Base-by-base conservation (phyloP, 2,888 invertebrate genomes). In the Marasmarcha lunaedactyla region DNA sequence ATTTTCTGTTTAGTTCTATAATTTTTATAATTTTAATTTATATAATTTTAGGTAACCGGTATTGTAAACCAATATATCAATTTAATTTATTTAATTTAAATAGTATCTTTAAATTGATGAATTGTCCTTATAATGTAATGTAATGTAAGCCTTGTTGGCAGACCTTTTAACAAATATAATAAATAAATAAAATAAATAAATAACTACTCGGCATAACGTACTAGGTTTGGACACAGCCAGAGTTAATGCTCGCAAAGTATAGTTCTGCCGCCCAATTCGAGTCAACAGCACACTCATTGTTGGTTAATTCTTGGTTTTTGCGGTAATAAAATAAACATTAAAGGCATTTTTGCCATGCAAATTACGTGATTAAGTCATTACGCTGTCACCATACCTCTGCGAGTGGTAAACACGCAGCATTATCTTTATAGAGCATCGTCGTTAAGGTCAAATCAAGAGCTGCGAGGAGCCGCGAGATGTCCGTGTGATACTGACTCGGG, bases 311-410 rank as follows among this genome's bases (percentile, higher is more conserved):
- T 56, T 53, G 46, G 46, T 59, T 61, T 58, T 57, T 57, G 52
- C 46, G 37, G 45, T 56, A 57, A 60, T 58, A 57, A 61, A 62
- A 55, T 45, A 43, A 44, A 47, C 53, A 54, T 57, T 54, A 53
- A 48, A 43, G 49, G 46, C 43, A 49, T 52, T 57, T 55, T 54
- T 55, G 50, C 45, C 42, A 46, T 50, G 47, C 47, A 51, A 54
- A 54, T 67, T 60, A 59, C 57, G 57, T 54, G 59, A 63, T 61
- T 59, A 54, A 57, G 57, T 59, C 51, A 58, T 64, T 59, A 61
- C 56, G 55, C 53, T 63, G 55, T 52, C 52, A 37, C 27, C 37
- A 26, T 35, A 39, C 36, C 36, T 35, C 7, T 20, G 36, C 40
- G 15, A 30, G 44, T 44, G 36, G 49, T 46, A 46, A 43, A 45